phyloP scores from a whole-genome alignment of 2,797 vertebrate species.

The Yasuhikotakia modesta region DNA sequence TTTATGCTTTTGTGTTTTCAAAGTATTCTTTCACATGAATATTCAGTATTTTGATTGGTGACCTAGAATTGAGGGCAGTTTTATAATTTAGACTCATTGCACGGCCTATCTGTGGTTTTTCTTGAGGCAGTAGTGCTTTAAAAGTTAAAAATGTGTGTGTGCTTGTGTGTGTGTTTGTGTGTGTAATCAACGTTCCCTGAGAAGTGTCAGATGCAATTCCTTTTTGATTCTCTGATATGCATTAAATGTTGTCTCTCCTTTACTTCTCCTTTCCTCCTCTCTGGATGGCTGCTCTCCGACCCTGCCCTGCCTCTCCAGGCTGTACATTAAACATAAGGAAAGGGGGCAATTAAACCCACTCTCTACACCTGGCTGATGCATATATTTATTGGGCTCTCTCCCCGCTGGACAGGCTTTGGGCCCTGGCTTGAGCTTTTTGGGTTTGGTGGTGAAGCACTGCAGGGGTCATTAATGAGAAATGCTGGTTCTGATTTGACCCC shows the following conservation, averaged over 20 bases:
- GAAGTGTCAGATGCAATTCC: conserved; percentile 47
- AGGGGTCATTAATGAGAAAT: conserved; percentile 59
- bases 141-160: no score
- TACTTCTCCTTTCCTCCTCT: conserved; percentile 31
- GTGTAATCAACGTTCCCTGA: conserved; percentile 53
- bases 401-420: conserved; percentile 55
- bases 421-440: conserved; percentile 53
- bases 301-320: conserved; percentile 59
- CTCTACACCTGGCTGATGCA: conserved; percentile 78
- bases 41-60: conserved; percentile 11
- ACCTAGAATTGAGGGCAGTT: conserved; percentile 16
- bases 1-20: conserved; percentile 7
- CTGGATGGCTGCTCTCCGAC: conserved; percentile 55
- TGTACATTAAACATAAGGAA: conserved; percentile 84
- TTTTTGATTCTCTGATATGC: no score
- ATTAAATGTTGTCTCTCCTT: no score
- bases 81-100: no score
- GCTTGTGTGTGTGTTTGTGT: no score
- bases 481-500: conserved; percentile 59
- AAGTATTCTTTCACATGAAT: conserved; percentile 19
- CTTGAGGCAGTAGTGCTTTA: neutral
- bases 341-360: conserved; percentile 80
- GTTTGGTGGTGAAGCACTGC: conserved; percentile 50
- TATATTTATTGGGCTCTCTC: conserved; percentile 73
- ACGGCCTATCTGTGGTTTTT: neutral